These are phyloP conservation scores for Xanthorhoe designata DNA, from an alignment of 2,888 invertebrate genomes.

Conservation along the genomic window DNA sequence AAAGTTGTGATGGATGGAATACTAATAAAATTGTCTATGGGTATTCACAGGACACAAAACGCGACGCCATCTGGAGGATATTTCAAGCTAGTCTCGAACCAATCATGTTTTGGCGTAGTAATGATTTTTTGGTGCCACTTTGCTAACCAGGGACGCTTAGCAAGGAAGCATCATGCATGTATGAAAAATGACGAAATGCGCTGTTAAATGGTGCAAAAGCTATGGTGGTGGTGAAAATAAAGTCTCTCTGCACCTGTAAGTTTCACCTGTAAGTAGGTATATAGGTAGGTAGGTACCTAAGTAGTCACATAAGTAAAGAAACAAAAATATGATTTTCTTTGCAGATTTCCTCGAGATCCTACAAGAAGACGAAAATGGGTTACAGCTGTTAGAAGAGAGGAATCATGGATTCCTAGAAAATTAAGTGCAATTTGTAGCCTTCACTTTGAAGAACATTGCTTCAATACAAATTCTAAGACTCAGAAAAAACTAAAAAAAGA, in stretches of 20 bases:
- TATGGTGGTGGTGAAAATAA: conserved; percentile 37
- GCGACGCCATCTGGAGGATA: conserved; percentile 14
- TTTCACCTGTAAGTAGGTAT: neutral
- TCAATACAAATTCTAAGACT: conserved; percentile 35
- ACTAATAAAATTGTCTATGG: neutral
- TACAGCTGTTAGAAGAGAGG: conserved; percentile 33
- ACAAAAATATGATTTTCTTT: neutral
- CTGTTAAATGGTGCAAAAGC: conserved; percentile 37
- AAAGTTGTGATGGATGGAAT: neutral
- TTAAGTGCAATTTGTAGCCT: conserved; percentile 33
- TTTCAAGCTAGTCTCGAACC: conserved; percentile 27
- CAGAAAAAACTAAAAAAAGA: conserved; percentile 35
- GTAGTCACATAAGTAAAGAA: neutral
- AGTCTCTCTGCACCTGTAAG: conserved; percentile 34
- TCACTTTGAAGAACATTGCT: conserved; percentile 35
- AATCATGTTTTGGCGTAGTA: conserved; percentile 36
- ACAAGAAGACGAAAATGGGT: conserved; percentile 33
- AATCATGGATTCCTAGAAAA: conserved; percentile 36
- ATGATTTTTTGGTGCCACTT: conserved; percentile 33
- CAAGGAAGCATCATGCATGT: neutral
- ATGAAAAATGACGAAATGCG: conserved; percentile 32
- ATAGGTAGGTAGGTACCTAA: neutral
- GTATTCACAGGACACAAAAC: neutral
- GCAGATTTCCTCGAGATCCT: conserved; percentile 35
- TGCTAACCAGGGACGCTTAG: conserved; percentile 7